Evolutionary conservation across 1,140 invertebrate genomes (phyloP).

Genomic region (Brachystomella parvula): DNA sequence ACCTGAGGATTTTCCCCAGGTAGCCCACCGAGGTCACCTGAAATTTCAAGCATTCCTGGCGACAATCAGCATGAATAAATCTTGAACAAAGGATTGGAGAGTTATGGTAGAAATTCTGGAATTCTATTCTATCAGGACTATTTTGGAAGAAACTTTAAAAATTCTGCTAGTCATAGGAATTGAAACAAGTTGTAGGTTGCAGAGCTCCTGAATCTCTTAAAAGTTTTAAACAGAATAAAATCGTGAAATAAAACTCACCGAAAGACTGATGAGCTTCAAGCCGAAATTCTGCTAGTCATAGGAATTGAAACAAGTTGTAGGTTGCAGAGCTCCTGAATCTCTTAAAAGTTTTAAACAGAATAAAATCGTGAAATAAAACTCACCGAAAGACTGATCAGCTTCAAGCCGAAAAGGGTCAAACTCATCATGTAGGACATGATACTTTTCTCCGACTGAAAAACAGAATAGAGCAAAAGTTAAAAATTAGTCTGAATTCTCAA

Average conservation of each 20-base stretch:
- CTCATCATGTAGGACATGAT: background rate
- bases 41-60: too few relatives aligned
- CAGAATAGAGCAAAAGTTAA: background rate
- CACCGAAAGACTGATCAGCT: conserved; percentile 16
- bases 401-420: conserved; percentile 28
- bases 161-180: too few relatives aligned
- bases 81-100: too few relatives aligned
- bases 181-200: too few relatives aligned
- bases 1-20: background rate
- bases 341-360: background rate
- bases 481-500: too few relatives aligned
- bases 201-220: too few relatives aligned
- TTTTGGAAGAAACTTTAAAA: background rate
- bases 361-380: background rate
- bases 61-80: too few relatives aligned
- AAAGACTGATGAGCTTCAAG: conserved; percentile 19
- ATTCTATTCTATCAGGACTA: too few relatives aligned
- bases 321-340: too few relatives aligned
- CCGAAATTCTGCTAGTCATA: too few relatives aligned
- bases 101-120: too few relatives aligned
- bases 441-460: background rate
- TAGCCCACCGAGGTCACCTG: background rate
- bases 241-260: background rate
- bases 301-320: too few relatives aligned
- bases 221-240: background rate